These are phyloP conservation scores for Crossaster papposus DNA, from an alignment of 53 echinoderm and acorn worm species.

Conservation along the genomic window DNA sequence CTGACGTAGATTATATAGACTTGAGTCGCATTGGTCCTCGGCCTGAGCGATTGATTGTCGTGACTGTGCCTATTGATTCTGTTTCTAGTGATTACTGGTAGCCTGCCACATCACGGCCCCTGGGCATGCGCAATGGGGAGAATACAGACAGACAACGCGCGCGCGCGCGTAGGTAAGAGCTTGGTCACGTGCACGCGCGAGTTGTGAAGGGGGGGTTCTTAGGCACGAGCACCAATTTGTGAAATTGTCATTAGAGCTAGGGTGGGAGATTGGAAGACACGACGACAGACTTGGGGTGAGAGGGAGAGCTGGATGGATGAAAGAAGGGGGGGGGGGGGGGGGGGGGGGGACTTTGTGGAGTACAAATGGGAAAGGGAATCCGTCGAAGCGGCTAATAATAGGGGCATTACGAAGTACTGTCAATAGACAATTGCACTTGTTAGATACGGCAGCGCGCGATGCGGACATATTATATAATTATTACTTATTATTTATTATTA, in stretches of 20 bases:
- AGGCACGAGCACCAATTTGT: slow-evolving; percentile 7
- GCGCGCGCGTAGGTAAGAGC: not conserved
- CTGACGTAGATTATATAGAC: slow-evolving; percentile 33
- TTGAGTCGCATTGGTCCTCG: slow-evolving; percentile 44
- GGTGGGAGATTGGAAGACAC: not conserved
- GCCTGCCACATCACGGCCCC: not conserved
- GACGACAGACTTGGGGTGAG: slow-evolving; percentile 44
- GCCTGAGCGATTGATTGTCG: slow-evolving; percentile 35
- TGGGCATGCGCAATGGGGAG: slow-evolving; percentile 46
- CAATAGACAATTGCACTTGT: not conserved
- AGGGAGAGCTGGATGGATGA: slow-evolving; percentile 14
- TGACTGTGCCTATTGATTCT: slow-evolving; percentile 47
- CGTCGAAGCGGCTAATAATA: not conserved
- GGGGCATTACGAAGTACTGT: not conserved
- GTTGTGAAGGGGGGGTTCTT: not conserved
- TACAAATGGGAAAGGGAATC: not conserved
- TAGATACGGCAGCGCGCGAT: not conserved
- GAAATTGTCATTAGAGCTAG: slow-evolving; percentile 51
- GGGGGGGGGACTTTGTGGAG: not conserved
- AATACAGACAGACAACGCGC: slow-evolving; percentile 1
- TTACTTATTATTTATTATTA: no score
- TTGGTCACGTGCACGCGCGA: not conserved
- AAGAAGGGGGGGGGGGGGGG: not conserved
- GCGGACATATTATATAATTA: no score
- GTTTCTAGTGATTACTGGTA: slow-evolving; percentile 15